Conservation (phyloP, 2,113 vertebrate species). For the Mixornis gularis region DNA sequence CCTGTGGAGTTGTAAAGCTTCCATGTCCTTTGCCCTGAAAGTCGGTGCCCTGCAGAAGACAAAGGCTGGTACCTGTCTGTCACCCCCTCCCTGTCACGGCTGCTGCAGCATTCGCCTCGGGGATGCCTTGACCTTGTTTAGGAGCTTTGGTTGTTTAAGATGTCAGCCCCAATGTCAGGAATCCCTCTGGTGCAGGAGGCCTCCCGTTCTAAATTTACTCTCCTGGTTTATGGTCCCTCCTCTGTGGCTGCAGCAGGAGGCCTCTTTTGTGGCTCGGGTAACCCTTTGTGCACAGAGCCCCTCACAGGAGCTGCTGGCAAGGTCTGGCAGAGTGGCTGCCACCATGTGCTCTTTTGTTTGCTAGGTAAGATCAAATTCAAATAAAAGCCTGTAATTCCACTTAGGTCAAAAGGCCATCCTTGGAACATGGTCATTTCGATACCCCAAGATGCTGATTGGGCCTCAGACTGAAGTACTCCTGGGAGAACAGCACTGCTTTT, state of each 20-base stretch:
- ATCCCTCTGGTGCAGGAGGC: conserved; percentile 29
- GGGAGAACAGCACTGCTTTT: background rate
- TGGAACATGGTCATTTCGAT: background rate
- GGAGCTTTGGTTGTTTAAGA: conserved; percentile 30
- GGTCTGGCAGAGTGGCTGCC: background rate
- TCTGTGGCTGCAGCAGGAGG: conserved; percentile 26
- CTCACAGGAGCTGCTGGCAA: background rate
- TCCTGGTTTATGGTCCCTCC: conserved; percentile 34
- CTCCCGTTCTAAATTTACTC: conserved; percentile 38
- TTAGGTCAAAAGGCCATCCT: background rate
- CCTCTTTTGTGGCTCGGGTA: background rate
- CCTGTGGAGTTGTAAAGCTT: background rate
- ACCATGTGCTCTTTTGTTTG: background rate
- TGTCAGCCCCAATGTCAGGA: conserved; percentile 40
- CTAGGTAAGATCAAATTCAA: background rate
- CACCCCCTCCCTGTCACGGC: background rate
- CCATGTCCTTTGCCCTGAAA: background rate
- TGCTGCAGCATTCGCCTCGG: background rate
- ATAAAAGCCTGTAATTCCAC: background rate
- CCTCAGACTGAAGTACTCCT: background rate
- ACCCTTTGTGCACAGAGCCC: background rate
- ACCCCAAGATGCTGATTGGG: background rate
- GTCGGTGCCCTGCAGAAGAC: fast-evolving
- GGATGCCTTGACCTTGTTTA: conserved; percentile 37
- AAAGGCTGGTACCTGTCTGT: background rate